Conservation (phyloP, 2,888 invertebrate species). For the Dilophus febrilis region DNA sequence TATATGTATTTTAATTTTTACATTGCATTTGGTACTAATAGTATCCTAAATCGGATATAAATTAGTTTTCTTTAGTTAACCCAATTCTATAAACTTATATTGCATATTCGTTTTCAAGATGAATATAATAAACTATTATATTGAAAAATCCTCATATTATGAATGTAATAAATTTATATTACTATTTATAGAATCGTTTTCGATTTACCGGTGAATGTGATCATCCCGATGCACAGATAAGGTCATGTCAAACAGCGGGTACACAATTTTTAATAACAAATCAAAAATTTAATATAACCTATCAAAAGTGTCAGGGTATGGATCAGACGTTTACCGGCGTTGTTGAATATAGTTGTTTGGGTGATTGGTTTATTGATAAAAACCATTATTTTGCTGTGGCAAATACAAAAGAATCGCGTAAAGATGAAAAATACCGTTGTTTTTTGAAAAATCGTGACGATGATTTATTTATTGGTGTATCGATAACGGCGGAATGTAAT, state of each 20-base stretch:
- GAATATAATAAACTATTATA: too few relatives aligned
- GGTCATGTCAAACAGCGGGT: slow-evolving; percentile 89
- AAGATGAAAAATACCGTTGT: slow-evolving; percentile 88
- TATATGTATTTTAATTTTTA: too few relatives aligned
- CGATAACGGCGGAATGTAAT: slow-evolving; percentile 87
- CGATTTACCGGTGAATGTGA: slow-evolving; percentile 85
- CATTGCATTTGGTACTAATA: too few relatives aligned
- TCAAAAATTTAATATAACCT: slow-evolving; percentile 91
- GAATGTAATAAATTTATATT: neutral
- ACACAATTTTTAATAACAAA: slow-evolving; percentile 91
- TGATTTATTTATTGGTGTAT: slow-evolving; percentile 78
- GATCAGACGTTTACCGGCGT: slow-evolving; percentile 79
- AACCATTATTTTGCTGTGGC: slow-evolving; percentile 96
- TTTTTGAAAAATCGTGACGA: slow-evolving; percentile 89
- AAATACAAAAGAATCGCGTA: slow-evolving; percentile 87
- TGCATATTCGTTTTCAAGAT: too few relatives aligned
- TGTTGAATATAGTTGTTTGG: slow-evolving; percentile 82
- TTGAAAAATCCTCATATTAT: too few relatives aligned
- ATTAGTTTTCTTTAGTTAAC: too few relatives aligned
- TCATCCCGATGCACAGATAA: slow-evolving; percentile 73
- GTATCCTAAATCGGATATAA: too few relatives aligned
- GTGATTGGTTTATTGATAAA: slow-evolving; percentile 90
- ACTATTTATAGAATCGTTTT: slow-evolving; percentile 50
- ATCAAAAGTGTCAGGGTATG: slow-evolving; percentile 79
- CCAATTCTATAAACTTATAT: too few relatives aligned